Evolutionary conservation across 1,140 invertebrate genomes (phyloP), one percentile per base, ranked within the genome.

Genomic region (Sinonovacula constricta): DNA sequence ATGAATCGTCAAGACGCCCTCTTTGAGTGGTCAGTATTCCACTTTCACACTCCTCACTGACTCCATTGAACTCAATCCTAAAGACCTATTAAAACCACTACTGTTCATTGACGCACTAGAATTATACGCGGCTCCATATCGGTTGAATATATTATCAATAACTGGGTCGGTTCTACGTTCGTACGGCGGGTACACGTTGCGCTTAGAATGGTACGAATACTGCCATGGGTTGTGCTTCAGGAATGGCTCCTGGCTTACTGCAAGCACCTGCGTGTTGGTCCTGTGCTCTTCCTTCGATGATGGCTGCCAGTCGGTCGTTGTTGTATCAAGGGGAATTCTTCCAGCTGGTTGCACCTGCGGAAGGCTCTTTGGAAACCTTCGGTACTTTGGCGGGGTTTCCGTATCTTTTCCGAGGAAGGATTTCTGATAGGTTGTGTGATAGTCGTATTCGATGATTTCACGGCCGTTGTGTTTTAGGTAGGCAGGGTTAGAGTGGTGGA

Each of bases 231-330:
- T 89, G 75, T 85, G 85, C 67, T 82, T 82, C 28, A 81, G 45
- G 57, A 87, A 86, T 2, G 88, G 88, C 80, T 88, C 83, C 60
- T 87, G 88, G n/a, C 83, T 79, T 14, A 82, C 60, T n/a, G 85
- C 88, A n/a, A 89, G 62, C n/a, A 88, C 86, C 24, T 84, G 84
- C 3, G 82, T 83, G 14, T 84, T 79, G 7, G 87, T 86, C 39
- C 67, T 83, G 60, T 80, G 54, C 12, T 85, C 76, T 2, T 78
- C 71, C 2, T 79, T 60, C 2, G 83, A 59, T 7, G 75, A 5
- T 1, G 72, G 72, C 22, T 68, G 63, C 86, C 85, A 85, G 31
- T 80, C 81, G n/a, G 82, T 84, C 10, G 84, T 87, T 7, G 66
- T 75, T 28, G 86, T 88, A 31, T 77, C 59, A 24, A 87, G 56